A percentile compares a stretch with the other conserved stretches of the same genome.
phyloP scores from a whole-genome alignment of 2,113 vertebrate species.

The Coracopsis vasa region DNA sequence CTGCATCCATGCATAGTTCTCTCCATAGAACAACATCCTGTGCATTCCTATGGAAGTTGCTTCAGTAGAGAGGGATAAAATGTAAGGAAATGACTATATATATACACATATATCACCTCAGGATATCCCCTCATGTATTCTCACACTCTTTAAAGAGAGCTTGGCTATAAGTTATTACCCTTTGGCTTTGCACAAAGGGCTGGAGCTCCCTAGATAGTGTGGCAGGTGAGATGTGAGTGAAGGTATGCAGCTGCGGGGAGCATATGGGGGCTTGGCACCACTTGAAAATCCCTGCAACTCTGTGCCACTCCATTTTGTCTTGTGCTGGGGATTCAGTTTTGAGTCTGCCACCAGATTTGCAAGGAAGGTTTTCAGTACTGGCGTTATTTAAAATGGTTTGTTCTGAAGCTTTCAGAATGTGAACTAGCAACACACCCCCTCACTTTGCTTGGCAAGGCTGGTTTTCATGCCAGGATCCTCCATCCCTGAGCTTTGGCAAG shows the following conservation, averaged over 20 bases:
- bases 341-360: not conserved
- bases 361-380: not conserved
- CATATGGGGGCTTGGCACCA: accelerated
- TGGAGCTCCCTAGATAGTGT: not conserved
- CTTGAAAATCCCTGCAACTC: not conserved
- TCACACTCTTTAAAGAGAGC: not conserved
- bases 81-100: not conserved
- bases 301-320: not conserved
- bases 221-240: accelerated
- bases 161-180: not conserved
- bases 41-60: not conserved
- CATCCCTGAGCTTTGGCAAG: accelerated
- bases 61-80: not conserved
- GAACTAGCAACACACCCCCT: not conserved
- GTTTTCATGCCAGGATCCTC: not conserved
- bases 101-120: not conserved
- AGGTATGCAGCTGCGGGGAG: not conserved
- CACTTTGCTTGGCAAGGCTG: not conserved
- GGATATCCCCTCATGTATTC: not conserved
- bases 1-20: not conserved
- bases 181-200: not conserved
- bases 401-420: not conserved
- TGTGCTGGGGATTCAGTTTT: not conserved
- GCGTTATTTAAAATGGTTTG: not conserved
- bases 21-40: constrained; percentile 31